These are phyloP conservation scores for Plectus sambesii DNA, from an alignment of 1,140 invertebrate species.

Conservation along the genomic window DNA sequence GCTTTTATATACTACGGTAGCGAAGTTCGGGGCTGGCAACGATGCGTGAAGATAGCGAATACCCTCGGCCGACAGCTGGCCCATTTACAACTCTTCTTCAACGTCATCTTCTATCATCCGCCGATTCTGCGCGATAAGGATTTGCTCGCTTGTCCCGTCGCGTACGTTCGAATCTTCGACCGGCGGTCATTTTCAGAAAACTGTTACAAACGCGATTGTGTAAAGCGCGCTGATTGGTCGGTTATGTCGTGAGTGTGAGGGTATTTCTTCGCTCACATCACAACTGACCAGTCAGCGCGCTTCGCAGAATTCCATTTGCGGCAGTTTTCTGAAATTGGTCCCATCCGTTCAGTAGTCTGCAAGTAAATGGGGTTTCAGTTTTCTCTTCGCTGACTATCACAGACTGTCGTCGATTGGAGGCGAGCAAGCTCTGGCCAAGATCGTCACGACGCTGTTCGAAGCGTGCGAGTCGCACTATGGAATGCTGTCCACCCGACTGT, in stretches of 20 bases:
- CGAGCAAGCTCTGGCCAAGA: conserved; percentile 82
- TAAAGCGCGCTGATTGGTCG: too few relatives aligned
- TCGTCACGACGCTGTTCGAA: conserved; percentile 80
- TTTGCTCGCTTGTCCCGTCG: conserved; percentile 61
- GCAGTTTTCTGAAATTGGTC: too few relatives aligned
- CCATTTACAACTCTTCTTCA: conserved; percentile 62
- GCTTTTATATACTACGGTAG: conserved; percentile 37
- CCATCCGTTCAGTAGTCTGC: too few relatives aligned
- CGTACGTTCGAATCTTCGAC: conserved; percentile 46
- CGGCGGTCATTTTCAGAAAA: too few relatives aligned
- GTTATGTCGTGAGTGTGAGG: too few relatives aligned
- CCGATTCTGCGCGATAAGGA: conserved; percentile 56
- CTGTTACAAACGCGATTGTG: too few relatives aligned
- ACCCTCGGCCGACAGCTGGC: conserved; percentile 62
- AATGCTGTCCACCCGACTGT: conserved; percentile 74
- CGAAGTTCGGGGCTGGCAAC: conserved; percentile 53
- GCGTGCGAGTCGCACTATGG: conserved; percentile 86
- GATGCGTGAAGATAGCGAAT: conserved; percentile 66
- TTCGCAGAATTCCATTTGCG: too few relatives aligned
- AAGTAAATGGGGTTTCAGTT: conserved; percentile 57
- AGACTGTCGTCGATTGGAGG: conserved; percentile 71
- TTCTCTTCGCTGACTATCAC: conserved; percentile 86
- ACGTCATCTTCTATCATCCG: conserved; percentile 87
- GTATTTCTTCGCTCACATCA: too few relatives aligned
- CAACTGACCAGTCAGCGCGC: too few relatives aligned